Base-by-base conservation (phyloP, 1,140 invertebrate genomes). In the Drosophila nikananu region DNA sequence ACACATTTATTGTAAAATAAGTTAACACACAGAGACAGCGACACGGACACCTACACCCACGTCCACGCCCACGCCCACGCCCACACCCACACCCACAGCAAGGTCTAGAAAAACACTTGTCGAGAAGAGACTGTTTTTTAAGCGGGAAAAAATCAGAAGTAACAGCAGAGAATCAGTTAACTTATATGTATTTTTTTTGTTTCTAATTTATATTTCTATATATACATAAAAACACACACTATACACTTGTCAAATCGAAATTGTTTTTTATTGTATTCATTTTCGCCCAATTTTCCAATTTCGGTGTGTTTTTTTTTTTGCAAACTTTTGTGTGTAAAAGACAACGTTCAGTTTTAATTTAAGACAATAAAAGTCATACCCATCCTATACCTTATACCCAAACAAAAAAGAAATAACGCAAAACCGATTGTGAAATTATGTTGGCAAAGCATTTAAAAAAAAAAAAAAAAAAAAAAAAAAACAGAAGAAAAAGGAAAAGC, bases 1-100 rank as follows among this genome's bases (percentile, higher is more conserved):
- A 81, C 80, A 89, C 81, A 83, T 80, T 89, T 76, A 76, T 79
- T 89, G 86, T 89, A 90, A 89, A 90, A 75, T 89, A 89, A 90
- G 81, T 84, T 90, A 84, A 90, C 81, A 83, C 21, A 55, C 27
- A 60, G 25, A 42, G 46, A 75, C 44, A 46, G 35, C n/a, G n/a
- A 19, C 42, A 44, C n/a, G n/a, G 32, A 52, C 42, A 51, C 57
- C 32, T 19, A 72, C 21, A 54, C 39, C 58, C 70, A 75, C 58
- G 51, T 10, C 25, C 25, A 27, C 48, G 1, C n/a, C 58, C 70
- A 75, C 58, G 51, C 8, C 25, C 25, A 27, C 48, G 1, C n/a
- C n/a, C 49, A 51, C 41, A 30, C 42, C 42, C 37, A 71, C 32
- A 52, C 60, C 58, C 68, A 75, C 58, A 57, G 27, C 70, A 64